Base-by-base conservation (phyloP, 2,888 invertebrate species). In the Watsonalla binaria region DNA sequence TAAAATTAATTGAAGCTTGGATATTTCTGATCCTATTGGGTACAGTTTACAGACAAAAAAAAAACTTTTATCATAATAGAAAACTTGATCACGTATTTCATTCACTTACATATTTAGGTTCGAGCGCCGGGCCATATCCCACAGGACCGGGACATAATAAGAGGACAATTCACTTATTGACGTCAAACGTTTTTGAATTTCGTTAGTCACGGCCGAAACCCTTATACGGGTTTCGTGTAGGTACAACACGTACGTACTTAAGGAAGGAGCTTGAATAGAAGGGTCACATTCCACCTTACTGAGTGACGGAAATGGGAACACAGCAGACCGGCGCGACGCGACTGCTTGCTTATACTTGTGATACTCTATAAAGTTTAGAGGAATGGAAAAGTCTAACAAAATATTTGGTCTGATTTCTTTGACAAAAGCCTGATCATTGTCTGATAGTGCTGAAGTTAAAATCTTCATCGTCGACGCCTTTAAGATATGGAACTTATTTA, bases 241-340 rank as follows among this genome's bases (percentile, higher is more conserved):
- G 24, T 42, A 42, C 42, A 42, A 11, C 42, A 42, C 42, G 11
- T 11, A 42, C 11, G 42, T 42, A 42, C 11, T 42, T 42, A 42
- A 42, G 42, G 42, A 42, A 42, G 42, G 42, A 42, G 42, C 42
- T 42, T 42, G 42, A 42, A 42, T 11, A 42, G 42, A 42, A 42
- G 11, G 42, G 42, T 42, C 42, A 11, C 42, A 42, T 42, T 42
- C 42, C 42, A 42, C 11, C 11, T 42, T 42, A 37, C 37, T 37
- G 37, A 42, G 42, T 57, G 60, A 66, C 67, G 61, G 71, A 66
- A 72, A 66, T 53, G 62, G 65, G 64, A 63, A 62, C 67, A 65
- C 59, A 69, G 70, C 70, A 65, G 65, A 61, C 58, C 54, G 63
- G 62, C 67, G 65, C 59, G 70, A 70, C 70, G 65, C 66, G 60